Conservation (phyloP, 1,140 invertebrate genomes). For the Hormaphis cornu region DNA sequence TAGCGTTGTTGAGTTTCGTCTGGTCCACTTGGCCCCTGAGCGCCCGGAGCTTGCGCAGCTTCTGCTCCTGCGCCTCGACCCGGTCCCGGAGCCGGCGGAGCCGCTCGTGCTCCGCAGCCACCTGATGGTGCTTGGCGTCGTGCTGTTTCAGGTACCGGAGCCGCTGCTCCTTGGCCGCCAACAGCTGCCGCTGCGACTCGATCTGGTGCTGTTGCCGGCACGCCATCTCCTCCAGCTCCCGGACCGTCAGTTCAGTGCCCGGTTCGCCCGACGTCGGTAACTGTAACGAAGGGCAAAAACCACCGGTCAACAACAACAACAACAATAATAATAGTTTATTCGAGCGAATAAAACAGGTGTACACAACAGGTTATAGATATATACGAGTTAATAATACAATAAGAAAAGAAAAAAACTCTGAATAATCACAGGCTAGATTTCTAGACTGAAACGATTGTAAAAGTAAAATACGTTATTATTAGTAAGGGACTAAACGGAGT, state of each 20-base stretch:
- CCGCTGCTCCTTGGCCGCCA: slow-evolving; percentile 83
- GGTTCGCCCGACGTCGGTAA: slow-evolving; percentile 33
- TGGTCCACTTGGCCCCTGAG: slow-evolving; percentile 84
- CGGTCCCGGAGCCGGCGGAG: slow-evolving; percentile 75
- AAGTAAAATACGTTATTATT: no score
- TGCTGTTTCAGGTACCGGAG: slow-evolving; percentile 88
- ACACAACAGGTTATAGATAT: no score
- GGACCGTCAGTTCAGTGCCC: slow-evolving; percentile 64
- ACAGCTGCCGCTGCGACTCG: slow-evolving; percentile 79
- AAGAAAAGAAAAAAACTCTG: no score
- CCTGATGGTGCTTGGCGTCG: slow-evolving; percentile 69
- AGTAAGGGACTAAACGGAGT: no score
- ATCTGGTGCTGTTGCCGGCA: slow-evolving; percentile 90
- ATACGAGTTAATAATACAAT: no score
- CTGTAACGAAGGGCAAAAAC: no score
- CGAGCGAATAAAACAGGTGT: no score
- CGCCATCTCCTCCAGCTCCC: slow-evolving; percentile 92
- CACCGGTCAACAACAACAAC: no score
- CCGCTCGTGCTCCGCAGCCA: slow-evolving; percentile 77
- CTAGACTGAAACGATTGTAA: no score
- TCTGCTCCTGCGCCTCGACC: slow-evolving; percentile 87
- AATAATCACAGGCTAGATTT: no score
- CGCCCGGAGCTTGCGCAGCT: slow-evolving; percentile 77
- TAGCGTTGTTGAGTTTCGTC: slow-evolving; percentile 79
- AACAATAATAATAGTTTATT: no score